Evolutionary conservation across 2,113 vertebrate genomes (phyloP).

Genomic region (Smithornis capensis): DNA sequence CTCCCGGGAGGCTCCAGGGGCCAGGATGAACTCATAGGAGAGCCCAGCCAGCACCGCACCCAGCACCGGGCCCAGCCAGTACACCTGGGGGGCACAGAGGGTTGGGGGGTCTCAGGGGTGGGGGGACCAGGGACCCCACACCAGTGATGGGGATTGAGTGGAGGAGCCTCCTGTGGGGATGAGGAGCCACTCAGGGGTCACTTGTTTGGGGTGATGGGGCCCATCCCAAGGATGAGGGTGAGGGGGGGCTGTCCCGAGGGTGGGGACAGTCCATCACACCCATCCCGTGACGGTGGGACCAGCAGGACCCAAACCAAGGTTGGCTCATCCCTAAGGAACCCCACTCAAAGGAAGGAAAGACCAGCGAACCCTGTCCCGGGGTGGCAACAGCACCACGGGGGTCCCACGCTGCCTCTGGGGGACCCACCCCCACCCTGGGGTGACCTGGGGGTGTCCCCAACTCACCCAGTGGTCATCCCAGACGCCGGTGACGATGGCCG

Average conservation of each 20-base stretch:
- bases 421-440: background rate
- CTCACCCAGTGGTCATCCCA: slow-evolving; percentile 87
- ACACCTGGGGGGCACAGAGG: slow-evolving; percentile 55
- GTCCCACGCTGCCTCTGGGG: background rate
- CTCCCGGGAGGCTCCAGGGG: slow-evolving; percentile 74
- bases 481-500: slow-evolving; percentile 78
- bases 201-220: background rate
- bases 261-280: background rate
- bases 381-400: accelerated
- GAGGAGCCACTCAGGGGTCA: background rate
- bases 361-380: accelerated
- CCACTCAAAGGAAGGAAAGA: background rate
- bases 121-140: background rate
- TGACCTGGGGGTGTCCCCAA: accelerated
- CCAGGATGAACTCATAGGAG: slow-evolving; percentile 81
- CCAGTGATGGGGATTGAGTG: background rate
- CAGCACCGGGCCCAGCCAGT: slow-evolving; percentile 78
- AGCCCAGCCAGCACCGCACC: slow-evolving; percentile 76
- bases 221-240: background rate
- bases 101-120: background rate
- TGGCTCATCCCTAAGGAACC: too few relatives aligned
- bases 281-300: background rate
- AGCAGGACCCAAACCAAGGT: background rate
- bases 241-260: background rate
- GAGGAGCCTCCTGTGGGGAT: background rate